phyloP scores from a whole-genome alignment of 2,888 invertebrate species.

The Lycophotia porphyrea region DNA sequence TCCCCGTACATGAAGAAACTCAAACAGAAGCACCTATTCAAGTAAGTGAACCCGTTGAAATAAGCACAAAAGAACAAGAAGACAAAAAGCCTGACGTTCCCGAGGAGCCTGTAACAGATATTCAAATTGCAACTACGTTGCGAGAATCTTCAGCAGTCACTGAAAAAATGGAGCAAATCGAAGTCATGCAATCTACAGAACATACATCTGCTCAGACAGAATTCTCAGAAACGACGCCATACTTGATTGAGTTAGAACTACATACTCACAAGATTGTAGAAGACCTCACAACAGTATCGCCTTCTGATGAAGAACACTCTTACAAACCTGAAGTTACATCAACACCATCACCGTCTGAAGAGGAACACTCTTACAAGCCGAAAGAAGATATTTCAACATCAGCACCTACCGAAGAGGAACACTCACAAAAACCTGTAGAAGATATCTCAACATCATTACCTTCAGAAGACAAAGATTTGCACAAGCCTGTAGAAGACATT shows the following conservation, averaged over 20 bases:
- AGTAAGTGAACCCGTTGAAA: constrained; percentile 34
- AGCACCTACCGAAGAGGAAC: constrained; percentile 40
- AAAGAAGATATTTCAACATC: constrained; percentile 67
- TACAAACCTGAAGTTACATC: constrained; percentile 25
- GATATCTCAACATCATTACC: constrained; percentile 36
- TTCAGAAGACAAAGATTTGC: neutral
- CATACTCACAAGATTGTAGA: constrained; percentile 74
- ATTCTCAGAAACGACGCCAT: constrained; percentile 75
- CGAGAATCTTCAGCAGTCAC: constrained; percentile 26
- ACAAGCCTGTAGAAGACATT: neutral
- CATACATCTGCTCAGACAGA: constrained; percentile 57
- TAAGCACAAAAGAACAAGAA: constrained; percentile 29
- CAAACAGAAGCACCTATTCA: constrained; percentile 40
- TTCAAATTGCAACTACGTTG: constrained; percentile 41
- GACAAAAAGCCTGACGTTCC: constrained; percentile 36
- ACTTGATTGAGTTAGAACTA: constrained; percentile 80
- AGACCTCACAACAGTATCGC: constrained; percentile 29
- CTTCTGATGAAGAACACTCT: constrained; percentile 21
- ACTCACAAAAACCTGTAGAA: constrained; percentile 25
- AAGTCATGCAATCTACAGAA: constrained; percentile 50
- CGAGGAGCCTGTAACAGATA: constrained; percentile 40
- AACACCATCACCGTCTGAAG: constrained; percentile 32
- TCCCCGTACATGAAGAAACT: constrained; percentile 16
- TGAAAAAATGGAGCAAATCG: constrained; percentile 24
- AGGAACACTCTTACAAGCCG: constrained; percentile 79